Evolutionary conservation across 2,888 invertebrate genomes (phyloP), one percentile per base, ranked within the genome.

Genomic region (Eupithecia centaureata): DNA sequence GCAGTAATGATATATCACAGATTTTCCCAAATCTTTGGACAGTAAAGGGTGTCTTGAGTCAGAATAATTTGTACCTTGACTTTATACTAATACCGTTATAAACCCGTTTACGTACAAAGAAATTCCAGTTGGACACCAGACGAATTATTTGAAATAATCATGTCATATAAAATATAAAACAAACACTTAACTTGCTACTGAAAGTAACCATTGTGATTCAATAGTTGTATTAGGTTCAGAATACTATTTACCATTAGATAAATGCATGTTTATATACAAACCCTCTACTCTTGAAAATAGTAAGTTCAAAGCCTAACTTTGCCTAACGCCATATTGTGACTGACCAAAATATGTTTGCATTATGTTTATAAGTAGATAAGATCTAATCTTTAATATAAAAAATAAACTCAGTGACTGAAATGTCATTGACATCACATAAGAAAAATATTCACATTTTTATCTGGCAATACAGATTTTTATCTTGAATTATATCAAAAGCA

Each of bases 401-500:
- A 92, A 92, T 84, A 83, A 89, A 91, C 88, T 88, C 88, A 91
- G 91, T 88, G 92, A 92, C 90, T 88, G 87, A 89, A 91, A 91
- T 90, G 90, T 89, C 92, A 92, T 89, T 88, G 90, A 91, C 91
- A 90, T 89, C 86, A 88, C 85, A 86, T 87, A 92, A 90, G 91
- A 91, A 93, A 93, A 93, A 92, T 92, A 92, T 92, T 92, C 91
- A 92, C 91, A 92, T 90, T 90, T 92, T 91, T 93, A 93, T 92
- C 92, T 93, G 93, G 93, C 93, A 93, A 93, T 92, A 92, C 93
- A 93, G 93, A 93, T 91, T 88, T 86, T 87, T 83, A 83, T 84
- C 86, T 86, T 86, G 86, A 88, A 87, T 83, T 87, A 88, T 88
- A 86, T 90, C 87, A 88, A 90, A 91, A 90, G 88, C 88, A 87